Evolutionary conservation across 2,797 vertebrate species (phyloP), one percentile per base, ranked within the genome.

Genomic region (Phoebastria nigripes): DNA sequence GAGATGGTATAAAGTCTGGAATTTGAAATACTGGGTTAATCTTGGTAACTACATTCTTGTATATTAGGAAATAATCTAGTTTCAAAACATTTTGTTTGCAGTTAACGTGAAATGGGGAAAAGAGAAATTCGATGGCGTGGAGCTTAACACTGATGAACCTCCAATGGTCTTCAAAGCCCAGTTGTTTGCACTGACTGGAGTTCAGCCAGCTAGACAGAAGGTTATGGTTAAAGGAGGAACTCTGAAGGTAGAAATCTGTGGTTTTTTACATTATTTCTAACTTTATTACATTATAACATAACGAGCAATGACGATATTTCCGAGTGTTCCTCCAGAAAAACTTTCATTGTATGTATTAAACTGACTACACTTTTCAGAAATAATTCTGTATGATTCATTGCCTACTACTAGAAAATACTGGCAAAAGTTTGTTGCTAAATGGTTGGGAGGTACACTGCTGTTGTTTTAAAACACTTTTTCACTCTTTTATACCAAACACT

Each of bases 91-190:
- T 86, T 65, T 59, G 42, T 94, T 97, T 95, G 44, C 96, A 99
- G 99, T 99, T 76, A 99, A 99, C 78, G 99, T 99, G 98, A 99
- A 99, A 98, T 99, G 99, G 99, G 99, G 99, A 91, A 99, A 99
- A 98, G 99, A 99, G 98, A 99, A 99, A 97, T 99, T 99, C 31
- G 99, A 99, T 96, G 99, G 98, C 3, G 98, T 99, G 80, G 99
- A 99, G 97, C 98, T 99, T 96, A 99, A 99, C 98, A 99, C 99
- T 0, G 99, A 99, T 21, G 99, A 99, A 56, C 99, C 99, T 51
- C 99, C 99, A 15, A 99, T 99, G 99, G 99, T 99, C 55, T 99
- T 99, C 98, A 99, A 99, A 98, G 99, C 99, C 94, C 99, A 99
- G 97, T 98, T 99, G 52, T 99, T 99, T 89, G 99, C 99, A 78